Evolutionary conservation across 2,888 invertebrate genomes (phyloP), one percentile per base, ranked within the genome.

Genomic region (Drosophila meridiana): DNA sequence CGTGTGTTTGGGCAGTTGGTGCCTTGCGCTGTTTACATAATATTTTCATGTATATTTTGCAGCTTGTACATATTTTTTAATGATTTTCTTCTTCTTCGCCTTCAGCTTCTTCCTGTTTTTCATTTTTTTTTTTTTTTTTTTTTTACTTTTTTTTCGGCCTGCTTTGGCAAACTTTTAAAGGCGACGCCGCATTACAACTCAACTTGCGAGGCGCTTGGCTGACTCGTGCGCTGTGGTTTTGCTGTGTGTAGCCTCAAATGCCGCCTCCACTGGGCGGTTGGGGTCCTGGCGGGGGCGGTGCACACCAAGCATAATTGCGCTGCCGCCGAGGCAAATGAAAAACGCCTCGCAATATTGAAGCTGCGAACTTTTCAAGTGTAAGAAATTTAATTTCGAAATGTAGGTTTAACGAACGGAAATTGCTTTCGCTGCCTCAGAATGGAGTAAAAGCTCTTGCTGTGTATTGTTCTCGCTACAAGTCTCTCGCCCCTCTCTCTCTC

Each of bases 331-430:
- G 70, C 76, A 87, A 84, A 82, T 84, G 82, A 76, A 82, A 83
- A 83, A 74, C 71, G 76, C 64, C 56, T 61, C 67, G 73, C 81
- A 81, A 85, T 87, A 87, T 85, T 87, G 87, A 86, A 89, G 83
- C 78, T 67, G 73, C 64, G 60, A 89, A 87, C 87, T 89, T 89
- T 80, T 89, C 87, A 87, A 87, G 87, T 89, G 87, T 86, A 87
- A 89, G 86, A 87, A 87, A 87, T 87, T 87, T 87, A 87, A 87
- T 89, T 87, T 89, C 86, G 70, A 87, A 87, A 87, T 87, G 87
- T 87, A 87, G 89, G 89, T 87, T 89, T 87, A 85, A 87, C 87
- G 89, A 87, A 87, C 85, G 87, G 88, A 87, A 87, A 87, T 87
- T 87, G 89, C 86, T 87, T 89, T 87, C 80, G 90, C 71, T 64